phyloP scores from a whole-genome alignment of 2,888 invertebrate species.

The Labia minor region DNA sequence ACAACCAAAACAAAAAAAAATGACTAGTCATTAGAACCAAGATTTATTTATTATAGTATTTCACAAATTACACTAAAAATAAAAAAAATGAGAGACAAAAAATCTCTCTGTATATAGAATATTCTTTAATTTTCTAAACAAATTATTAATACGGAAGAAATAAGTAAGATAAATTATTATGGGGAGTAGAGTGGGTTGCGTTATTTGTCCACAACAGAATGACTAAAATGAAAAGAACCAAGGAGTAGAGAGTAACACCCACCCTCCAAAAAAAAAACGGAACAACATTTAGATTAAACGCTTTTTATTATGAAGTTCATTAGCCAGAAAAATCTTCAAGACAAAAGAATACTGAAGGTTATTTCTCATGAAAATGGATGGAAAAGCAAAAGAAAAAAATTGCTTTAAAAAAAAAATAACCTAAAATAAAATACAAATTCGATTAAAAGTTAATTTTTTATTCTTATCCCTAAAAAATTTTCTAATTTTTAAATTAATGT shows the following conservation, averaged over 20 bases:
- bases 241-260: no score
- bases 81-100: no score
- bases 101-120: not conserved
- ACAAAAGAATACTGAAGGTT: not conserved
- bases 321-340: not conserved
- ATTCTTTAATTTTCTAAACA: not conserved
- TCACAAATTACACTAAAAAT: no score
- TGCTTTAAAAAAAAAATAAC: not conserved
- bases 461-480: not conserved
- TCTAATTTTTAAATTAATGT: not conserved
- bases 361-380: slow-evolving; percentile 1
- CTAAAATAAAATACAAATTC: not conserved
- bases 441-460: not conserved
- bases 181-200: not conserved
- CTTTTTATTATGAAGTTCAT: slow-evolving; percentile 13
- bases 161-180: no score
- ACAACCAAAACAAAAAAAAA: no score
- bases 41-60: no score
- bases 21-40: no score
- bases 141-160: no score
- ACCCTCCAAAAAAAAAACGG: not conserved
- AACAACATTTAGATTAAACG: slow-evolving; percentile 4
- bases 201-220: not conserved
- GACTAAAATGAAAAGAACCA: not conserved
- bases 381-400: not conserved